phyloP scores from a whole-genome alignment of 1,140 invertebrate genomes.

The Adelges cooleyi region DNA sequence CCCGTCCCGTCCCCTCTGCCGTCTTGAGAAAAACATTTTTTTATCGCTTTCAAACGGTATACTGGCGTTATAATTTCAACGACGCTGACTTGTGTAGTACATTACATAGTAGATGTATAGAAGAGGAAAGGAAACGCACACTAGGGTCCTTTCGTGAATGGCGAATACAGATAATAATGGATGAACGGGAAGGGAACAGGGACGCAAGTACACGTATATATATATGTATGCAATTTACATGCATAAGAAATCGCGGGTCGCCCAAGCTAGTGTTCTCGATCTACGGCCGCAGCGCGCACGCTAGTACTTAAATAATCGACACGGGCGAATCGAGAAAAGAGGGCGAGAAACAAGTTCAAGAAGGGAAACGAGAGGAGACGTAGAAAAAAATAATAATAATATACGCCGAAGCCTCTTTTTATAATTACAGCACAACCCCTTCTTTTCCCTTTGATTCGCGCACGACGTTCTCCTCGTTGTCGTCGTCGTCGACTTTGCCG shows the following conservation, averaged over 20 bases:
- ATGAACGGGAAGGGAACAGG: background rate
- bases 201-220: too few relatives aligned
- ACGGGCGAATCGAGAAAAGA: slow-evolving; percentile 19
- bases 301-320: slow-evolving; percentile 25
- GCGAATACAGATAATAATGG: too few relatives aligned
- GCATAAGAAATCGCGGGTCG: slow-evolving; percentile 20
- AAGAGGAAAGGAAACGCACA: too few relatives aligned
- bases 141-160: too few relatives aligned
- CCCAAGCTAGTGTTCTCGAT: background rate
- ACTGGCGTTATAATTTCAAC: too few relatives aligned
- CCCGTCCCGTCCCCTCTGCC: too few relatives aligned
- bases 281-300: background rate
- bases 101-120: too few relatives aligned
- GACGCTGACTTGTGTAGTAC: too few relatives aligned
- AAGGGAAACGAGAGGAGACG: background rate
- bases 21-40: too few relatives aligned
- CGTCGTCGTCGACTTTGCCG: background rate
- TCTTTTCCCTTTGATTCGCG: slow-evolving; percentile 23
- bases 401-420: slow-evolving; percentile 22
- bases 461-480: background rate
- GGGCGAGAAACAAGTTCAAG: slow-evolving; percentile 28
- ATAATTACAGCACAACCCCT: slow-evolving; percentile 28
- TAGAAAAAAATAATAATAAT: background rate
- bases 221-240: too few relatives aligned
- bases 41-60: too few relatives aligned